These are phyloP conservation scores for Felis chaus DNA, from an alignment of 2,113 vertebrate genomes.

Conservation along the genomic window DNA sequence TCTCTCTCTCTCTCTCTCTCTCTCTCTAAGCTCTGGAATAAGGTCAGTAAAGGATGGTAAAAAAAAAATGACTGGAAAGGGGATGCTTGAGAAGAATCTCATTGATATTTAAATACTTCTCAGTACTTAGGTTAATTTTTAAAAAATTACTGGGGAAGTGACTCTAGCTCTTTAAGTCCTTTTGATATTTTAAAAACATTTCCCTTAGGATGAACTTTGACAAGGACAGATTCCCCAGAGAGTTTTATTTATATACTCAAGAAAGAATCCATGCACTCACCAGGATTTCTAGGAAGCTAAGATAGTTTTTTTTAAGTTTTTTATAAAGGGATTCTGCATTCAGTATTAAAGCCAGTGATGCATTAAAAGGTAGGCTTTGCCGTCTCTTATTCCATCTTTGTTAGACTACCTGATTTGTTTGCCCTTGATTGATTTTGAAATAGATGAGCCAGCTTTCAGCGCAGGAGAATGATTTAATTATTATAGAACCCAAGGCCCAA, in stretches of 20 bases:
- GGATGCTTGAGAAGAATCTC: slow-evolving; percentile 20
- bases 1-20: too few relatives aligned
- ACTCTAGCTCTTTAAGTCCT: slow-evolving; percentile 34
- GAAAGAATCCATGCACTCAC: slow-evolving; percentile 51
- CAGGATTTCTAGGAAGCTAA: slow-evolving; percentile 17
- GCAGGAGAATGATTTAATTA: slow-evolving; percentile 85
- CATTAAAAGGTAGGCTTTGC: slow-evolving; percentile 55
- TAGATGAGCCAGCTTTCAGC: slow-evolving; percentile 80
- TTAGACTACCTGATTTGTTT: slow-evolving; percentile 77
- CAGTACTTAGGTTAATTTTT: slow-evolving; percentile 33
- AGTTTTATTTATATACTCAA: slow-evolving; percentile 31
- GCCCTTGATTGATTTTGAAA: slow-evolving; percentile 81
- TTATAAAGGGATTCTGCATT: slow-evolving; percentile 41
- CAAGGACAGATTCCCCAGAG: neutral
- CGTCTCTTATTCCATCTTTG: slow-evolving; percentile 55
- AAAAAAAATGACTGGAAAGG: neutral
- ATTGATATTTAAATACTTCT: slow-evolving; percentile 22
- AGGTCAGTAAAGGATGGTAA: neutral
- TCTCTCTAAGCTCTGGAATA: too few relatives aligned
- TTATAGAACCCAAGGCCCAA: slow-evolving; percentile 73
- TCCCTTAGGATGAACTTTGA: slow-evolving; percentile 44
- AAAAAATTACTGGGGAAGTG: neutral
- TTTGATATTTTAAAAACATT: slow-evolving; percentile 57
- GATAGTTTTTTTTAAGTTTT: neutral
- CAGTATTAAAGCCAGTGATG: neutral